Evolutionary conservation across 2,797 vertebrate genomes (phyloP), one percentile per base, ranked within the genome.

Genomic region (Selene dorsalis): DNA sequence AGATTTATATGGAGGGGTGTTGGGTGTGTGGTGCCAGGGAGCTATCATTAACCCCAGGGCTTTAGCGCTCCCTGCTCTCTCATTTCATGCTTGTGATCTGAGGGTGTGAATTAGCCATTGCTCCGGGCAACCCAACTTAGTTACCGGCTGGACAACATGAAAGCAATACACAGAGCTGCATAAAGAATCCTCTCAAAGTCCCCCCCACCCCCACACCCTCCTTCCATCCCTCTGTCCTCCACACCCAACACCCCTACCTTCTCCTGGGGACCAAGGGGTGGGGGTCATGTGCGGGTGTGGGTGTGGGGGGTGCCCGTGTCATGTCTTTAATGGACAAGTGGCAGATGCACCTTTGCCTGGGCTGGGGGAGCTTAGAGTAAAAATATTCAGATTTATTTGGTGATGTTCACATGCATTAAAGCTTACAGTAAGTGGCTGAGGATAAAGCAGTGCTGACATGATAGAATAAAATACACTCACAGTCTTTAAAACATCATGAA

Each of bases 21-120:
- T 64, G 91, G 88, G 79, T 79, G 79, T 80, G 65, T 79, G 87
- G 89, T 87, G 85, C 83, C 84, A 86, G 80, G 88, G 64, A 88
- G 91, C 92, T 93, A 93, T 94, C 93, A 92, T 95, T 94, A 94
- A 94, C 95, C 93, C 61, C 86, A 70, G 93, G 94, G 92, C 92
- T 92, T 94, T 91, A 88, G 91, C 83, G 79, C 93, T 93, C 89
- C 78, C 90, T 90, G 92, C 92, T 91, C 93, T 93, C 94, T 95
- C 94, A 95, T 95, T 96, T 95, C 94, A 95, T 95, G 94, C 94
- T 94, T 88, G 84, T 93, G 93, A 95, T 95, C 94, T 95, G 91
- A 95, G 94, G 94, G 91, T 94, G 93, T 93, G 93, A 94, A 94
- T 95, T 94, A 94, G 92, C 93, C 92, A 89, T 90, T 55, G 91